Conservation (phyloP, 2,113 vertebrate species). For the Malurus alboscapulatus region DNA sequence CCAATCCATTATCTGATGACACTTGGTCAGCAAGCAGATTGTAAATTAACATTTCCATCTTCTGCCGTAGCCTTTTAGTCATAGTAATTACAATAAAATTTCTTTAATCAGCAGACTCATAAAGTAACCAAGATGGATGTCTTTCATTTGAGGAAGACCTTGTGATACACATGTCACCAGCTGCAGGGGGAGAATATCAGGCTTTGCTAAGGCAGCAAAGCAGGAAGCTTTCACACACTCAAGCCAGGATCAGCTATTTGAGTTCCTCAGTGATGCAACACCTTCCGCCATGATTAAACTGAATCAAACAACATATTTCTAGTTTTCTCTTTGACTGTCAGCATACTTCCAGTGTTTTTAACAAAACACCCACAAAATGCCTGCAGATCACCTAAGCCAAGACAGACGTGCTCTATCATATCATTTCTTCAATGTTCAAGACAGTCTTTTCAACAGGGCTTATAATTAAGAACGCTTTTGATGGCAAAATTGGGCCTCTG, state of each 20-base stretch:
- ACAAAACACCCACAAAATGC: not conserved
- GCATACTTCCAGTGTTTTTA: not conserved
- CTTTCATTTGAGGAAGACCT: slow-evolving; percentile 62
- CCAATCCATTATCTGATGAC: slow-evolving; percentile 56
- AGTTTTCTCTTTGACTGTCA: not conserved
- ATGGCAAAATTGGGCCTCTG: slow-evolving; percentile 48
- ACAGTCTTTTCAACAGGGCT: slow-evolving; percentile 50
- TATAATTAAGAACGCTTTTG: slow-evolving; percentile 67
- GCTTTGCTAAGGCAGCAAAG: slow-evolving; percentile 10
- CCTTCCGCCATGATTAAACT: not conserved
- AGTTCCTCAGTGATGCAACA: not conserved
- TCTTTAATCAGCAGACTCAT: slow-evolving; percentile 63
- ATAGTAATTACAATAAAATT: slow-evolving; percentile 61
- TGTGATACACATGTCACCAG: slow-evolving; percentile 41
- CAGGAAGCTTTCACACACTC: not conserved
- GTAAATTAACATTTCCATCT: slow-evolving; percentile 68
- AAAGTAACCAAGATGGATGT: slow-evolving; percentile 61
- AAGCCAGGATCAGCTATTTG: not conserved
- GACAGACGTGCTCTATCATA: slow-evolving; percentile 22
- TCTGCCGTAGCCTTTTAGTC: slow-evolving; percentile 35
- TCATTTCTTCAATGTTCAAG: slow-evolving; percentile 30
- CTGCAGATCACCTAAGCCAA: slow-evolving; percentile 49
- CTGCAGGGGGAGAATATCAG: not conserved
- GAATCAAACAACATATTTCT: not conserved
- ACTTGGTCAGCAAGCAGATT: slow-evolving; percentile 64